phyloP scores from a whole-genome alignment of 2,888 invertebrate genomes.

The Drosophila meridionalis region DNA sequence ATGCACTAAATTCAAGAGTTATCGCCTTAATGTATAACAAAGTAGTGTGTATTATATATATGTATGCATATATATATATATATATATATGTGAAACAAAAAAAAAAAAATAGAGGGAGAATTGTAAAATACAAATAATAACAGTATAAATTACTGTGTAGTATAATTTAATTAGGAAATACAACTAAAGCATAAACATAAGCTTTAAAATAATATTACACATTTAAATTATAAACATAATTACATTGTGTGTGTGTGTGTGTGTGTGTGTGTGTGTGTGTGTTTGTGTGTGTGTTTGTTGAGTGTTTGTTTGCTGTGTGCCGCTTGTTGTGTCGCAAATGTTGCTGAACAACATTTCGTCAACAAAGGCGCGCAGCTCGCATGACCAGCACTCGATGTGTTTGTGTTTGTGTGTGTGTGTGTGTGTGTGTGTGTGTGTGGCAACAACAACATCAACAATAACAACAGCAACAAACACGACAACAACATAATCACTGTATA shows the following conservation, averaged over 20 bases:
- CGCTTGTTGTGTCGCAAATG: slow-evolving; percentile 25
- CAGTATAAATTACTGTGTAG: slow-evolving; percentile 47
- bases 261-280: slow-evolving; percentile 17
- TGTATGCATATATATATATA: slow-evolving; percentile 6
- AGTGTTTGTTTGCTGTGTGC: slow-evolving; percentile 20
- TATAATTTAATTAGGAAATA: slow-evolving; percentile 67
- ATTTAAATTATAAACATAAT: slow-evolving; percentile 77
- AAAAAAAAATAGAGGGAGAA: slow-evolving; percentile 16
- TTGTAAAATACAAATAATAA: slow-evolving; percentile 33
- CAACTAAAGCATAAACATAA: slow-evolving; percentile 70
- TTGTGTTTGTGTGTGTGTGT: slow-evolving; percentile 19
- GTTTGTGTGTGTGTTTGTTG: slow-evolving; percentile 10
- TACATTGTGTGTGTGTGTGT: slow-evolving; percentile 58
- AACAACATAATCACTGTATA: slow-evolving; percentile 30
- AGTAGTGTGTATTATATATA: slow-evolving; percentile 21
- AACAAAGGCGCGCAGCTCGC: slow-evolving; percentile 31
- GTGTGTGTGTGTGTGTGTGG: slow-evolving; percentile 27
- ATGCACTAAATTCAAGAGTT: slow-evolving; percentile 41
- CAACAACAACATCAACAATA: slow-evolving; percentile 32
- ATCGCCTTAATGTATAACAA: slow-evolving; percentile 38
- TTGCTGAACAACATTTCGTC: slow-evolving; percentile 28
- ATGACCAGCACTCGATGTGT: slow-evolving; percentile 4
- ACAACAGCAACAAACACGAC: slow-evolving; percentile 2
- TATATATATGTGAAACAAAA: neutral
- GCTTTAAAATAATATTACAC: slow-evolving; percentile 67